Base-by-base conservation (phyloP, 2,797 vertebrate genomes). In the Australoheros facetus region DNA sequence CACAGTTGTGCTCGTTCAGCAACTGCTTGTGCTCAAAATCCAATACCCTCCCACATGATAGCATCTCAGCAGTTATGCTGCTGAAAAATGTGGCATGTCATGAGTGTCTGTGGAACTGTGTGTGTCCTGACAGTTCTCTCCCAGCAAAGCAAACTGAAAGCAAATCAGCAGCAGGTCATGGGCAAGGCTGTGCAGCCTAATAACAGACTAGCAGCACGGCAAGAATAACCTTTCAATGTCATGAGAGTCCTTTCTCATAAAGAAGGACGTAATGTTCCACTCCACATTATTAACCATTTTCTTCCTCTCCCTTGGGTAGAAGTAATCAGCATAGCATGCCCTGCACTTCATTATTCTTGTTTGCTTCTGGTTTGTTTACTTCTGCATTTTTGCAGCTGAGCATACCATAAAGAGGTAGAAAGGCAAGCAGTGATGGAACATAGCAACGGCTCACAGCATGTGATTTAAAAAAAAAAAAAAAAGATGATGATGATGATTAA, bases 141-240 rank as follows among this genome's bases (percentile, higher is more conserved):
- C 76, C 16, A 28, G 69, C 56, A 28, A 56, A 12, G 77, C 70
- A 39, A 59, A 77, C 69, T 48, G 30, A 81, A 88, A 64, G 74
- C 23, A 4, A 4, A 59, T 7, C 6, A 54, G 72, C 77, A 14
- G 71, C 56, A 16, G 2, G 57, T 51, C 80, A 81, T 54, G 86
- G 90, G 87, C 23, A 73, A 85, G 91, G 89, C 73, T 7, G n/a
- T 19, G 72, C 37, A 4, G 72, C 53, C 71, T 89, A 89, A 91
- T 86, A 71, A 87, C 89, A 89, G 80, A 73, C 78, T 73, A 56
- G 78, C 58, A 48, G 71, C 59, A 4, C 48, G 19, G 75, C 77
- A 37, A 77, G 73, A 85, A 87, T 56, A 91, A 76, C 54, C 64
- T 71, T 66, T 48, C 26, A 9, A 12, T 34, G 58, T 16, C 32